Conservation (phyloP, 2,113 vertebrate species). For the Bujurquina vittata region DNA sequence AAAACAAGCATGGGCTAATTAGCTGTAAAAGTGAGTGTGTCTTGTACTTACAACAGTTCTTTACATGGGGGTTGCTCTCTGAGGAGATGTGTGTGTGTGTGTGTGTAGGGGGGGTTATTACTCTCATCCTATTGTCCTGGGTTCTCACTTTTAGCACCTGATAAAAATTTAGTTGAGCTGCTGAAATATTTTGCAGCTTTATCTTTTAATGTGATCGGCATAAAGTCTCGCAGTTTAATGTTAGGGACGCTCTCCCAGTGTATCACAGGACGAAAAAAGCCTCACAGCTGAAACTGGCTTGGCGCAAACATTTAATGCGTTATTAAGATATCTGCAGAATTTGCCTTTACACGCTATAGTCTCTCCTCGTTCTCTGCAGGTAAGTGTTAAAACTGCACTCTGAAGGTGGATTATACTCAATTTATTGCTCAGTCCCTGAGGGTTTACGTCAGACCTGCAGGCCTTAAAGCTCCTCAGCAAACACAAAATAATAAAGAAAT, state of each 20-base stretch:
- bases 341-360: not conserved
- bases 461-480: too few relatives aligned
- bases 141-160: not conserved
- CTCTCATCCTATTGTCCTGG: not conserved
- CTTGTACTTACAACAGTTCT: constrained; percentile 32
- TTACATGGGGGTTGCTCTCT: not conserved
- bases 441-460: too few relatives aligned
- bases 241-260: not conserved
- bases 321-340: not conserved
- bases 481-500: too few relatives aligned
- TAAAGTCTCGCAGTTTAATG: not conserved
- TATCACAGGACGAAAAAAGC: not conserved
- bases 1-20: constrained; percentile 40
- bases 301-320: not conserved
- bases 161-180: not conserved
- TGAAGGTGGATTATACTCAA: not conserved
- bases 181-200: not conserved
- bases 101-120: not conserved
- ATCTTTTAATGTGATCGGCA: not conserved
- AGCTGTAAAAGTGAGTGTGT: constrained; percentile 26
- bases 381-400: not conserved
- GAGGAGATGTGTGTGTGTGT: not conserved
- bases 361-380: not conserved
- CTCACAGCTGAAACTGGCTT: not conserved
- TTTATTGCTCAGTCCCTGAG: not conserved